These are phyloP conservation scores for Xylota sylvarum DNA, from an alignment of 2,888 invertebrate species.

Conservation along the genomic window DNA sequence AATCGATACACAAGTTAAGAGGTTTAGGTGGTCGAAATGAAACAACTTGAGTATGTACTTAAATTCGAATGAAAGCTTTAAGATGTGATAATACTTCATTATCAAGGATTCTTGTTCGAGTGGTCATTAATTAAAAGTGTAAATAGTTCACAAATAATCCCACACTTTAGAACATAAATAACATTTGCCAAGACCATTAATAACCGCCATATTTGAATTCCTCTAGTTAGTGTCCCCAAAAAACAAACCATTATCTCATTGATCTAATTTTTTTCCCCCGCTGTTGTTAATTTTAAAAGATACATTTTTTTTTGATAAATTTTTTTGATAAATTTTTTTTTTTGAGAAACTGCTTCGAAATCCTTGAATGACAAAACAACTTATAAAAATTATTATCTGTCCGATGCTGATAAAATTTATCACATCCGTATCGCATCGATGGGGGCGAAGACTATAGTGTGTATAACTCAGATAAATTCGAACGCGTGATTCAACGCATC, in stretches of 20 bases:
- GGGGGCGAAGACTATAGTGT: constrained; percentile 36
- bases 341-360: constrained; percentile 12
- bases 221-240: constrained; percentile 23
- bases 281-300: too few relatives aligned
- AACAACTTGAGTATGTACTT: neutral
- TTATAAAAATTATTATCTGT: constrained; percentile 33
- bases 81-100: neutral
- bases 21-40: neutral
- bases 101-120: neutral
- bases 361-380: constrained; percentile 37
- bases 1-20: constrained; percentile 8
- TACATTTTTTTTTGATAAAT: too few relatives aligned
- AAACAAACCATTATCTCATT: constrained; percentile 8
- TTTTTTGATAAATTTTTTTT: too few relatives aligned
- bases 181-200: constrained; percentile 62
- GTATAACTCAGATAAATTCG: constrained; percentile 33
- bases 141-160: constrained; percentile 1
- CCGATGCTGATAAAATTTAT: constrained; percentile 65
- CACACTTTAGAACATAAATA: constrained; percentile 54
- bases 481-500: constrained; percentile 64
- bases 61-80: neutral
- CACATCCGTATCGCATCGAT: constrained; percentile 64
- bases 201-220: constrained; percentile 62
- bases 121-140: neutral
- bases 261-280: constrained; percentile 32